Percentiles rank a stretch among this genome's conserved stretches.
Evolutionary conservation across 2,797 vertebrate genomes (phyloP).

Genomic region (Eidolon dupreanum): DNA sequence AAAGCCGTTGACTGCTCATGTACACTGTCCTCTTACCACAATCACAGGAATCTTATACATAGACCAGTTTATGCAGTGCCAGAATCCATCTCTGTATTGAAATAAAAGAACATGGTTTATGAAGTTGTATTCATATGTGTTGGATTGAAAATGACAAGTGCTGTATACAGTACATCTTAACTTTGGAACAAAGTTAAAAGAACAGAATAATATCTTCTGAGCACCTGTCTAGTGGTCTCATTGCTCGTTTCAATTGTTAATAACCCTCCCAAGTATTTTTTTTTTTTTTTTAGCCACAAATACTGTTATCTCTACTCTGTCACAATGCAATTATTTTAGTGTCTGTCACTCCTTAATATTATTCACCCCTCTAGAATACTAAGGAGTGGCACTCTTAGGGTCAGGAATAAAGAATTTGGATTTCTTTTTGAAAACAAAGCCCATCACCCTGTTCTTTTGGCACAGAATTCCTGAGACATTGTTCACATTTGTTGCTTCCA

Average conservation of each 20-base stretch:
- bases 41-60: not conserved
- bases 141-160: conserved; percentile 16
- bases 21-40: not conserved
- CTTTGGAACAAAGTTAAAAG: not conserved
- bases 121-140: not conserved
- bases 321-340: not conserved
- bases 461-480: not conserved
- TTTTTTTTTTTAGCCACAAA: conserved; percentile 31
- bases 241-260: conserved; percentile 38
- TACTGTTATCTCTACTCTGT: not conserved
- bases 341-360: not conserved
- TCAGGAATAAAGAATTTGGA: not conserved
- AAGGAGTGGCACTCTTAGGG: not conserved
- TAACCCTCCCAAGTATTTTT: conserved; percentile 30
- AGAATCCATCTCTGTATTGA: not conserved
- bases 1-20: not conserved
- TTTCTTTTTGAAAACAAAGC: conserved; percentile 34
- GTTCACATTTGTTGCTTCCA: not conserved
- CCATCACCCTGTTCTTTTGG: not conserved
- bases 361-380: not conserved
- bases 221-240: not conserved
- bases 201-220: conserved; percentile 13
- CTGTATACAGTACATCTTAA: not conserved
- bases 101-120: conserved; percentile 33
- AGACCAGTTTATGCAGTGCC: conserved; percentile 28